A percentile compares a stretch with the other conserved stretches of the same genome.
Conservation (phyloP, 2,797 vertebrate species). For the Chelmon rostratus region DNA sequence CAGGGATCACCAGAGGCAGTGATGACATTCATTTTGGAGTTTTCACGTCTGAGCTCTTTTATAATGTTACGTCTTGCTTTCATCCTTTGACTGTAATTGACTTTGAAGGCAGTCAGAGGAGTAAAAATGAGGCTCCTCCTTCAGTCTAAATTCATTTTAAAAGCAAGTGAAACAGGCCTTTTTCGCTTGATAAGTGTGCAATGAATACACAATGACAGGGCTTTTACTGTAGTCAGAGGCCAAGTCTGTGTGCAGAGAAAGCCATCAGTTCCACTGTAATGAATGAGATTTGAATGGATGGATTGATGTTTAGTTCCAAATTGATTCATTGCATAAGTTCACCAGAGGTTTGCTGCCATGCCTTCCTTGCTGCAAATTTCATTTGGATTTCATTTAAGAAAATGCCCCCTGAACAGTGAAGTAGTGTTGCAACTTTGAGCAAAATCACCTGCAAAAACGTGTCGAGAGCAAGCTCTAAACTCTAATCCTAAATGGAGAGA, state of each 20-base stretch:
- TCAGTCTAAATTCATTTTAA: slow-evolving; percentile 40
- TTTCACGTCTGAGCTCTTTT: slow-evolving; percentile 21
- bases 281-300: slow-evolving; percentile 20
- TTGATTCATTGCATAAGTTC: slow-evolving; percentile 5
- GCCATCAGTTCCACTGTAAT: slow-evolving; percentile 14
- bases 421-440: slow-evolving; percentile 21
- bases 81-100: slow-evolving; percentile 42
- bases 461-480: slow-evolving; percentile 30
- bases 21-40: neutral
- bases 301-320: slow-evolving; percentile 28
- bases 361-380: slow-evolving; percentile 1
- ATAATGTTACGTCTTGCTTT: slow-evolving; percentile 37
- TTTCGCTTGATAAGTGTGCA: slow-evolving; percentile 36
- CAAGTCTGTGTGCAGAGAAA: neutral
- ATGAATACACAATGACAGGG: slow-evolving; percentile 52
- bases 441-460: slow-evolving; percentile 28
- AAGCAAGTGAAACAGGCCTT: slow-evolving; percentile 43
- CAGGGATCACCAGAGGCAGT: slow-evolving; percentile 12
- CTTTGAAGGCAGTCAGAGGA: slow-evolving; percentile 45
- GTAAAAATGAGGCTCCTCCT: slow-evolving; percentile 14
- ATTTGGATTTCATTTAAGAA: slow-evolving; percentile 20
- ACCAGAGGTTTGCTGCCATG: slow-evolving; percentile 10
- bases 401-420: slow-evolving; percentile 5
- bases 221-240: slow-evolving; percentile 52
- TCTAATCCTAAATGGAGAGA: slow-evolving; percentile 39